phyloP scores from a whole-genome alignment of 1,140 invertebrate genomes.

The Vanessa atalanta region DNA sequence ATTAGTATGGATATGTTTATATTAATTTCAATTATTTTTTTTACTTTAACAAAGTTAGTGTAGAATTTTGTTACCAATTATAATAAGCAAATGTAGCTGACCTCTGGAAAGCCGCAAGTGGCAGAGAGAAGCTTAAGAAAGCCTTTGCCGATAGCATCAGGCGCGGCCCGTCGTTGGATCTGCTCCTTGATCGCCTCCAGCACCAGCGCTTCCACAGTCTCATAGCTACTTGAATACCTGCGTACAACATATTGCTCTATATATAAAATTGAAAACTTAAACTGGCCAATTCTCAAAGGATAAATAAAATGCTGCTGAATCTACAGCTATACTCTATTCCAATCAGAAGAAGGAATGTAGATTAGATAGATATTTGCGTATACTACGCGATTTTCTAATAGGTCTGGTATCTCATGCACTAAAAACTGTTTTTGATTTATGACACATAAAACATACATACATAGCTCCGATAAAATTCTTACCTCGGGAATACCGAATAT shows the following conservation, averaged over 20 bases:
- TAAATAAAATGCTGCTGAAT: no score
- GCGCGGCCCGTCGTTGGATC: conserved; percentile 89
- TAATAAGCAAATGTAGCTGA: conserved; percentile 44
- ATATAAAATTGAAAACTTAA: background rate
- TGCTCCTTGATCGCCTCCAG: conserved; percentile 94
- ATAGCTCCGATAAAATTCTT: conserved; percentile 5
- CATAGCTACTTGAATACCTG: conserved; percentile 77
- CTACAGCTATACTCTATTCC: no score
- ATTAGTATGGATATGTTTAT: no score
- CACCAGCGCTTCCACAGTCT: conserved; percentile 90
- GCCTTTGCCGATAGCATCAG: conserved; percentile 93
- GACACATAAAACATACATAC: no score
- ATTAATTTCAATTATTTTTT: no score
- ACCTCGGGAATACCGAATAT: conserved; percentile 75
- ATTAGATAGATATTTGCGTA: no score
- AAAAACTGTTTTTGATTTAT: no score
- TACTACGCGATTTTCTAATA: no score
- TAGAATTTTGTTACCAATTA: no score
- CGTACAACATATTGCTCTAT: background rate
- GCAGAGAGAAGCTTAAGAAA: conserved; percentile 92
- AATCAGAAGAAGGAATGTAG: no score
- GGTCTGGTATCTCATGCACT: no score
- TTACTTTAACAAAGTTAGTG: no score
- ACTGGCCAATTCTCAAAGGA: background rate
- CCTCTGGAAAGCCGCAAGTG: conserved; percentile 91